Conservation (phyloP, 2,888 invertebrate genomes). For the Pachycephus smyrnensis region DNA sequence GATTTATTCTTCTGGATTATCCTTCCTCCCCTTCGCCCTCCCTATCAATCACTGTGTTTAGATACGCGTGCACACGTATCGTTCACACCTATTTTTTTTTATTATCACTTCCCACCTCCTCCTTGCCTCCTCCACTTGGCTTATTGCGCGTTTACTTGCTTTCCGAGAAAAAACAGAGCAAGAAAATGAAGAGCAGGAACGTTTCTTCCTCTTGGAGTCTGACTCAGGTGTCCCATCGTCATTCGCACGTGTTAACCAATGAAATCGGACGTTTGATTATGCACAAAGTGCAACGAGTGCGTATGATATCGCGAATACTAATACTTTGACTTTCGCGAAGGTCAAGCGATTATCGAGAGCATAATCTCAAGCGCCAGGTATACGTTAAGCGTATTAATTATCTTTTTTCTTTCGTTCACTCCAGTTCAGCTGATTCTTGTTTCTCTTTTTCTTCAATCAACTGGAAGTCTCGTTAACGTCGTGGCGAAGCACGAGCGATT, state of each 20-base stretch:
- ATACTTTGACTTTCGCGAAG: neutral
- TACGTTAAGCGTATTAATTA: neutral
- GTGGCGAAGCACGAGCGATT: too few species aligned
- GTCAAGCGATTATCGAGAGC: neutral
- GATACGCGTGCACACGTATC: neutral
- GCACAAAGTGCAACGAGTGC: neutral
- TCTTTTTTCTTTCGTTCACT: neutral
- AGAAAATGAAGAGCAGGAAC: neutral
- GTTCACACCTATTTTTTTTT: neutral
- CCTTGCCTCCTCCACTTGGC: neutral
- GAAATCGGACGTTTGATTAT: neutral
- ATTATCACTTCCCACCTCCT: neutral
- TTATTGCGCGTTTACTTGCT: conserved; percentile 1
- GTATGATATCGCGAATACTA: neutral
- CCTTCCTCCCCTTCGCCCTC: neutral
- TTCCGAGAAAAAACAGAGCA: neutral
- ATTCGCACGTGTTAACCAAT: neutral
- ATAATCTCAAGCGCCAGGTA: neutral
- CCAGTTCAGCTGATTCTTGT: neutral
- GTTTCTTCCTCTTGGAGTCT: conserved; percentile 6
- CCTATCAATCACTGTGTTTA: neutral
- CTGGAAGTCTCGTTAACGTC: too few species aligned
- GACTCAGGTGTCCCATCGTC: neutral
- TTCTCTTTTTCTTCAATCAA: neutral
- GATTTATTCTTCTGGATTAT: neutral